A percentile compares a stretch with the other conserved stretches of the same genome.
Evolutionary conservation across 2,797 vertebrate species (phyloP).

Genomic region (Scolopax rusticola): DNA sequence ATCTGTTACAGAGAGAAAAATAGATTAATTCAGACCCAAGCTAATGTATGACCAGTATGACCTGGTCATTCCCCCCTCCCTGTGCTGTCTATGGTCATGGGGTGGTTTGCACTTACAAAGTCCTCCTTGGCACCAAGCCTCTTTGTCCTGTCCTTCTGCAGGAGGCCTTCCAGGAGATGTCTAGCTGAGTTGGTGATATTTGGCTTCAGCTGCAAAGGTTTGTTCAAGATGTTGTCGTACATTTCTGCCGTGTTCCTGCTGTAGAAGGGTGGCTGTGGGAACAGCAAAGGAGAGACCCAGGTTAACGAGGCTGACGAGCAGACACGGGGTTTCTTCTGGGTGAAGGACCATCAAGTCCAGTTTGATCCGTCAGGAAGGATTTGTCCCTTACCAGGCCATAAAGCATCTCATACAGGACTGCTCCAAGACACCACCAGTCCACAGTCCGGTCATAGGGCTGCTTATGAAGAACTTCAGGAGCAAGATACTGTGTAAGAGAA

Average conservation of each 20-base stretch:
- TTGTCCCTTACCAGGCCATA: slow-evolving; percentile 92
- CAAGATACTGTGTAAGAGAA: slow-evolving; percentile 88
- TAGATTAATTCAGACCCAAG: slow-evolving; percentile 61
- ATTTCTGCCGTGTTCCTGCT: slow-evolving; percentile 98
- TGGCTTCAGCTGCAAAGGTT: slow-evolving; percentile 96
- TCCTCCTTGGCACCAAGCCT: slow-evolving; percentile 94
- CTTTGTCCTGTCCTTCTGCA: slow-evolving; percentile 96
- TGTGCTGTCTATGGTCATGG: no score
- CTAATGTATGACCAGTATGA: background rate
- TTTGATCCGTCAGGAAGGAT: background rate
- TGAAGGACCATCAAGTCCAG: background rate
- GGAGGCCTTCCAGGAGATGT: slow-evolving; percentile 93
- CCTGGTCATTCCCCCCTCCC: background rate
- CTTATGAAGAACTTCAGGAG: slow-evolving; percentile 97
- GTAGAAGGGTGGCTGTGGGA: slow-evolving; percentile 93
- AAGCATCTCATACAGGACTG: slow-evolving; percentile 97
- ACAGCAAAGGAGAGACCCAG: background rate
- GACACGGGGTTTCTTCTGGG: background rate
- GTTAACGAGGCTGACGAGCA: background rate
- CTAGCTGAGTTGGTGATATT: slow-evolving; percentile 97
- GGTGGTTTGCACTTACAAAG: slow-evolving; percentile 88
- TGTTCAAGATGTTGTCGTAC: slow-evolving; percentile 99
- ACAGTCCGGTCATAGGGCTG: slow-evolving; percentile 97
- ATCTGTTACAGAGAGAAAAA: slow-evolving; percentile 83
- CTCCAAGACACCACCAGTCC: slow-evolving; percentile 99